Evolutionary conservation across 2,113 vertebrate genomes (phyloP).

Genomic region (Uria aalge): DNA sequence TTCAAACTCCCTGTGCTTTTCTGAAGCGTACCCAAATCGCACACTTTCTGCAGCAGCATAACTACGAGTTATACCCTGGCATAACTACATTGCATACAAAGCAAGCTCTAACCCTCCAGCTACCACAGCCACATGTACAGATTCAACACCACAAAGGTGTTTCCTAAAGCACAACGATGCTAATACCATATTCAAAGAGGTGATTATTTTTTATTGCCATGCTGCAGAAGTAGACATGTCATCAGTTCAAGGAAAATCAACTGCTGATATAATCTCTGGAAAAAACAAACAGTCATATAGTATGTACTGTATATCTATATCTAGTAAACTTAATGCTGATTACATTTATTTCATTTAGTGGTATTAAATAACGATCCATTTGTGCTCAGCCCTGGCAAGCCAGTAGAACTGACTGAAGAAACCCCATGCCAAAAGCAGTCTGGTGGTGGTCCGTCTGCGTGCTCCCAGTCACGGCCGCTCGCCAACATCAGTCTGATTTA

Average conservation of each 20-base stretch:
- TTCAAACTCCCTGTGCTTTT: background rate
- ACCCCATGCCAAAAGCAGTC: background rate
- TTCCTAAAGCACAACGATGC: background rate
- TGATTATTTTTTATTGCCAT: background rate
- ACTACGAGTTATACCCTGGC: too few species aligned
- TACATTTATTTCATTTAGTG: background rate
- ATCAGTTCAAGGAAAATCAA: background rate
- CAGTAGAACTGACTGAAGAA: background rate
- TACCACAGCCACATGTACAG: background rate
- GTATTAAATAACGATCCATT: background rate
- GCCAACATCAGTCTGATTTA: background rate
- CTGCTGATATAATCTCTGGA: background rate
- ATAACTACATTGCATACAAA: rapidly evolving
- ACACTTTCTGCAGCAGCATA: background rate
- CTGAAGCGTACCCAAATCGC: background rate
- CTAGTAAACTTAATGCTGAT: background rate
- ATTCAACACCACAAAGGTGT: background rate
- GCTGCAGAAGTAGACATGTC: background rate
- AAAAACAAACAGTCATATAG: background rate
- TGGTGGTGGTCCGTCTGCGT: background rate
- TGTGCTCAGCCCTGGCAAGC: background rate
- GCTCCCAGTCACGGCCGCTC: background rate
- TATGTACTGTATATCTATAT: background rate
- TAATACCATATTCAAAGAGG: rapidly evolving
- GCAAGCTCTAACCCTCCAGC: background rate